Base-by-base conservation (phyloP, 2,113 vertebrate species). In the Colinus virginianus region DNA sequence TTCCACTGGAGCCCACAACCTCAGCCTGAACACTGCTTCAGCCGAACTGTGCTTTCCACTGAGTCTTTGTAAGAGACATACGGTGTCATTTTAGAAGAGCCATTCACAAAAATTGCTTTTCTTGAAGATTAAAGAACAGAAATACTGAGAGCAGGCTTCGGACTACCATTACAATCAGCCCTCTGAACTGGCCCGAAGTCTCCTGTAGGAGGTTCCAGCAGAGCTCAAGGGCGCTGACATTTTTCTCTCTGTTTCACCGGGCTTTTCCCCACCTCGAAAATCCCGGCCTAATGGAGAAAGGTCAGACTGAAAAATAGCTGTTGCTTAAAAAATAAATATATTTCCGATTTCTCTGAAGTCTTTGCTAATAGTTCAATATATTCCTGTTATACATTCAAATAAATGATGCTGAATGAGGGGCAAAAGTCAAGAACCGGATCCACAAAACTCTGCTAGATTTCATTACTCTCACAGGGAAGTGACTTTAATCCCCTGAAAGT, bases 81-180 rank as follows among this genome's bases (percentile, higher is more conserved):
- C 6, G 7, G 59, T 83, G 22, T 61, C 26, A 45, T 82, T 93
- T 85, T 56, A 66, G 46, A 80, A 80, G 5, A 66, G 38, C 18
- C 46, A 80, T 23, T 51, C 45, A 38, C 36, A 49, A 76, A 63
- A 55, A 82, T 55, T 72, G 77, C 36, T 84, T 80, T 92, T 78
- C 71, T 88, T n/a, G 48, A 72, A 94, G 67, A 90, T 32, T 78
- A 45, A 86, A 89, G 66, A 67, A 74, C 40, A 92, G 30, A 63
- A 90, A 46, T 34, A 45, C 43, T 87, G 92, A 81, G 88, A 87
- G 84, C 84, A 91, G 53, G 8, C 43, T 71, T 53, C 13, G 2
- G 34, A 53, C 26, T 56, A 83, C 4, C 25, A 58, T 59, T 71
- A 64, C 7, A 30, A 45, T 67, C 82, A 74, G 20, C 14, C 19